Conservation (phyloP, 2,113 vertebrate species). For the Poeciliopsis retropinna region DNA sequence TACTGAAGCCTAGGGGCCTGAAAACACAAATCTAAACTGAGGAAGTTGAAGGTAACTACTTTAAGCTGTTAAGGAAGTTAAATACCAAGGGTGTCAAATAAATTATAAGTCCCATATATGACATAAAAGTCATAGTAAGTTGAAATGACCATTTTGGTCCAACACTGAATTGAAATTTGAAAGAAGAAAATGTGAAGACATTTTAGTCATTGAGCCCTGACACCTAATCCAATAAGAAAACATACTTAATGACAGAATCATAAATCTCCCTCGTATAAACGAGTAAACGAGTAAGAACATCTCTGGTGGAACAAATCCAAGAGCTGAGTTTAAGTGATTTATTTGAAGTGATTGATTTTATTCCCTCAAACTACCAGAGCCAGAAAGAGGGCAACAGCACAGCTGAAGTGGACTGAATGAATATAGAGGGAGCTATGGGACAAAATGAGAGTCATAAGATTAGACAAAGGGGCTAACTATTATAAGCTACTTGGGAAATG, state of each 20-base stretch:
- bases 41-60: too few relatives aligned
- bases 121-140: too few relatives aligned
- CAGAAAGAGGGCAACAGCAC: not conserved
- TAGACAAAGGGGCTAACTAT: conserved; percentile 38
- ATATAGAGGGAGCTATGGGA: conserved; percentile 10
- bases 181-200: not conserved
- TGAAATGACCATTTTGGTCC: too few relatives aligned
- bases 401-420: conserved; percentile 41
- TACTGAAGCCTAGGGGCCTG: too few relatives aligned
- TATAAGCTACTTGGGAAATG: conserved; percentile 40
- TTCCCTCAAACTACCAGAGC: conserved; percentile 22
- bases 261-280: not conserved
- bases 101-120: too few relatives aligned
- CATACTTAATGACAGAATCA: not conserved
- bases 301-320: not conserved
- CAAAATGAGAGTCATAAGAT: conserved; percentile 17
- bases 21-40: too few relatives aligned
- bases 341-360: conserved; percentile 21
- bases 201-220: not conserved
- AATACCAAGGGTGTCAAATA: too few relatives aligned
- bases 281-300: not conserved
- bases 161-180: not conserved
- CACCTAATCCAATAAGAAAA: not conserved
- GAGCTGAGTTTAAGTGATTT: conserved; percentile 17
- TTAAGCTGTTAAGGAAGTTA: too few relatives aligned